These are phyloP conservation scores for Drosophila paracracens DNA, from an alignment of 2,888 invertebrate genomes.

Conservation along the genomic window DNA sequence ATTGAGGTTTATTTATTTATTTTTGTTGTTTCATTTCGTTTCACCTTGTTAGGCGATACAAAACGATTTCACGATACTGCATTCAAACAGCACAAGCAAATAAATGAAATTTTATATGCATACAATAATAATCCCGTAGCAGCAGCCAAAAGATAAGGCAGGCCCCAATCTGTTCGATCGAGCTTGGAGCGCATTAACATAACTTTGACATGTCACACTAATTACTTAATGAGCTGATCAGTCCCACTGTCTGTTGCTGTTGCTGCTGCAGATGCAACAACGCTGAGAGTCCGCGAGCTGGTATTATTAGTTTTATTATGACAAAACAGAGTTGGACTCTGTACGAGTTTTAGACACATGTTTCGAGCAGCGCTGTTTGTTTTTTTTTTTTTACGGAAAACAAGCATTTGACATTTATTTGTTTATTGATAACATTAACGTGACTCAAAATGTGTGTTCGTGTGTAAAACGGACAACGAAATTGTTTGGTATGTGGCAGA, in stretches of 20 bases:
- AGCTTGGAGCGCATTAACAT: constrained; percentile 74
- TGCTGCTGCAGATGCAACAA: not conserved
- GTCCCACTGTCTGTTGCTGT: constrained; percentile 30
- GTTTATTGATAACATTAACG: constrained; percentile 62
- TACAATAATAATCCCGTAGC: constrained; percentile 44
- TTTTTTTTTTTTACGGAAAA: constrained; percentile 36
- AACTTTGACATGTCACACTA: constrained; percentile 84
- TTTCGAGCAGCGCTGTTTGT: constrained; percentile 16
- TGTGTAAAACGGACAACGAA: constrained; percentile 38
- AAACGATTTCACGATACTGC: constrained; percentile 66
- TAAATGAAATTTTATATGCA: constrained; percentile 72
- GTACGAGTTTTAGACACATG: constrained; percentile 34
- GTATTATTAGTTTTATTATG: constrained; percentile 45
- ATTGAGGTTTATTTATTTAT: constrained; percentile 39
- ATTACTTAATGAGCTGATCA: constrained; percentile 83
- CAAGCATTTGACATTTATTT: constrained; percentile 63
- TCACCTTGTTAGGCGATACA: constrained; percentile 76
- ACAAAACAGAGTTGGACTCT: constrained; percentile 16
- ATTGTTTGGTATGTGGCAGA: constrained; percentile 31
- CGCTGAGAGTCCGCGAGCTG: constrained; percentile 6
- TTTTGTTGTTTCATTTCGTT: constrained; percentile 59
- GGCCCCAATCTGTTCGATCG: constrained; percentile 59
- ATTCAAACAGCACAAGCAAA: constrained; percentile 46
- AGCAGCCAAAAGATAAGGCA: constrained; percentile 71
- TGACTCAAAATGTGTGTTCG: constrained; percentile 64